phyloP scores from a whole-genome alignment of 2,797 vertebrate species.

The Eupleurogrammus muticus region DNA sequence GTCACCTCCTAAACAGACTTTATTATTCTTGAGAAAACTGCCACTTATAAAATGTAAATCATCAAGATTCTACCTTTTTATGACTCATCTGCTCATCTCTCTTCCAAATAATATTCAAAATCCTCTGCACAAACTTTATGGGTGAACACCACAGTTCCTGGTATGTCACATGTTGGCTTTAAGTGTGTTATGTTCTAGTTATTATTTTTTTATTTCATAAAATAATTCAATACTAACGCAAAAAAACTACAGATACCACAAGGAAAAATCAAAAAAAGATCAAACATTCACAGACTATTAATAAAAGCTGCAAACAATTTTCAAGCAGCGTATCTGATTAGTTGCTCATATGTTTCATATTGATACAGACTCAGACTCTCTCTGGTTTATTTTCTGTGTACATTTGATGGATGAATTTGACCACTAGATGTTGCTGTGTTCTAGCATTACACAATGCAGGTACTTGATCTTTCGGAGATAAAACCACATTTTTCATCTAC shows the following conservation, averaged over 20 bases:
- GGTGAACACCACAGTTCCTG: background rate
- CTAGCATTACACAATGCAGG: background rate
- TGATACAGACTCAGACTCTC: background rate
- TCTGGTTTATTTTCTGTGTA: background rate
- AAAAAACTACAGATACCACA: background rate
- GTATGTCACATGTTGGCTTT: background rate
- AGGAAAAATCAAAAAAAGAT: background rate
- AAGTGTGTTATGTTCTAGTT: background rate
- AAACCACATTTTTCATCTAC: background rate
- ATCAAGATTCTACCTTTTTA: too few relatives aligned
- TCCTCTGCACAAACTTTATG: background rate
- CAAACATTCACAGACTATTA: background rate
- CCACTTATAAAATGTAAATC: background rate
- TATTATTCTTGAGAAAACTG: background rate
- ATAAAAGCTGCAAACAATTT: background rate
- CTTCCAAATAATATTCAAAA: too few relatives aligned
- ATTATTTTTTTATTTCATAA: background rate
- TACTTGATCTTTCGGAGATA: background rate
- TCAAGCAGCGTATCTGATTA: background rate
- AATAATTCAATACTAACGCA: background rate
- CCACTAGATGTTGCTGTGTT: constrained; percentile 65
- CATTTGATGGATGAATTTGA: constrained; percentile 3
- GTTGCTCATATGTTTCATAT: background rate
- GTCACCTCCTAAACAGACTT: background rate
- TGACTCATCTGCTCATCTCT: background rate